Evolutionary conservation across 2,888 invertebrate species (phyloP).

Genomic region (Hydropsyche betteni): DNA sequence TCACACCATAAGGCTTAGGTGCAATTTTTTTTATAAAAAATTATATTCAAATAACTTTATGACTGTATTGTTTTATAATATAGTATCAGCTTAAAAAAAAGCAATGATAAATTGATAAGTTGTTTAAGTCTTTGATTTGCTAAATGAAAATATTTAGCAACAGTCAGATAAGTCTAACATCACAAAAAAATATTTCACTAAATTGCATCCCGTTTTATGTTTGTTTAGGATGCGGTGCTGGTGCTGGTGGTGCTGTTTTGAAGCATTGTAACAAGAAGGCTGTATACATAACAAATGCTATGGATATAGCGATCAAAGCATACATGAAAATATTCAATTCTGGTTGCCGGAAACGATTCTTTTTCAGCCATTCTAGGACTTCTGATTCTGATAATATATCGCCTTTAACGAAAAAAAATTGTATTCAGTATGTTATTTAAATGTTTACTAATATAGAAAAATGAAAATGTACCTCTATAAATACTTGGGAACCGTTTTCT

Average conservation of each 20-base stretch:
- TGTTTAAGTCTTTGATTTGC: slow-evolving; percentile 14
- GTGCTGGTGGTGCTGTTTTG: slow-evolving; percentile 74
- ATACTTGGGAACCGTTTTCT: slow-evolving; percentile 92
- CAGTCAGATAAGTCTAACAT: slow-evolving; percentile 43
- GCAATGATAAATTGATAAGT: slow-evolving; percentile 13
- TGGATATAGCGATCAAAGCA: slow-evolving; percentile 83
- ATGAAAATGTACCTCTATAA: slow-evolving; percentile 74
- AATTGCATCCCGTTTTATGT: slow-evolving; percentile 61
- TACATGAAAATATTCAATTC: slow-evolving; percentile 95
- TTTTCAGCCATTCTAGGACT: slow-evolving; percentile 91
- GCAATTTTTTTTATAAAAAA: too few species aligned
- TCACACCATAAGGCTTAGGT: too few species aligned
- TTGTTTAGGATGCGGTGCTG: slow-evolving; percentile 73
- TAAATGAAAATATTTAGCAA: slow-evolving; percentile 6
- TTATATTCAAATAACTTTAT: not conserved
- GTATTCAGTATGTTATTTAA: too few species aligned
- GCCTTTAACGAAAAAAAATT: slow-evolving; percentile 64
- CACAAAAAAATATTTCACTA: slow-evolving; percentile 41
- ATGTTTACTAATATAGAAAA: too few species aligned
- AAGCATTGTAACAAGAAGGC: slow-evolving; percentile 91
- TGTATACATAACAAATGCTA: slow-evolving; percentile 89
- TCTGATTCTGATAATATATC: slow-evolving; percentile 85
- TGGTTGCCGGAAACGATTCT: slow-evolving; percentile 91
- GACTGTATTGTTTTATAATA: slow-evolving; percentile 1
- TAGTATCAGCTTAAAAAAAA: not conserved